Evolutionary conservation across 2,888 invertebrate genomes (phyloP), one percentile per base, ranked within the genome.

Genomic region (Caradrina kadenii): DNA sequence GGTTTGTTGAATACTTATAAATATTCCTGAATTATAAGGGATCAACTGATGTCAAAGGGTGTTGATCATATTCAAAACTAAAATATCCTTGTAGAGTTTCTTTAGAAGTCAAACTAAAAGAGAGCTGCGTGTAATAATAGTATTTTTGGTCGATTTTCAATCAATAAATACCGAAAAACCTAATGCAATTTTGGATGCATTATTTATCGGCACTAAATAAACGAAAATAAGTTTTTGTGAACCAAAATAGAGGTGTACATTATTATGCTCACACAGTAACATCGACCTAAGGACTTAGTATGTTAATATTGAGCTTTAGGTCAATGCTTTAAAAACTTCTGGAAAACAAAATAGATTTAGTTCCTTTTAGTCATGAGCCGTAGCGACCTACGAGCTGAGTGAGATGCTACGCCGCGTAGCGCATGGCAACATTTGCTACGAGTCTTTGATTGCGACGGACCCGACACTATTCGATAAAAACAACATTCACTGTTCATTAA

Each of bases 381-480:
- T 39, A 42, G 45, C 56, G 8, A 35, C 8, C 1, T 21, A 31
- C 22, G 31, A 31, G 74, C 49, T 54, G 42, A 10, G 42, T n/a
- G n/a, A n/a, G 8, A 19, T 35, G 48, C 67, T 67, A 68, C 52
- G 61, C 35, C 2, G n/a, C 56, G 58, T 74, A 70, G 77, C 21
- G 2, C 1, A 10, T 69, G 0, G 35, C 26, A 70, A 63, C 58
- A 49, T 31, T 5, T 50, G 45, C 77, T 59, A 50, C 54, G 58
- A 45, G 22, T 2, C 19, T 53, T 15, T 19, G 7, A 22, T 52
- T 52, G 21, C 56, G 31, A 35, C 42, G 35, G n/a, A 10, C 8
- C 19, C 0, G 13, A 1, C 31, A 10, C 13, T 21, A 45, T 17
- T 39, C 13, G 2, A 39, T 13, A 2, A 39, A 39, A 39, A 39